A percentile compares a stretch with the other conserved stretches of the same genome.
Evolutionary conservation across 2,888 invertebrate species (phyloP).

Genomic region (Suillia variegata): DNA sequence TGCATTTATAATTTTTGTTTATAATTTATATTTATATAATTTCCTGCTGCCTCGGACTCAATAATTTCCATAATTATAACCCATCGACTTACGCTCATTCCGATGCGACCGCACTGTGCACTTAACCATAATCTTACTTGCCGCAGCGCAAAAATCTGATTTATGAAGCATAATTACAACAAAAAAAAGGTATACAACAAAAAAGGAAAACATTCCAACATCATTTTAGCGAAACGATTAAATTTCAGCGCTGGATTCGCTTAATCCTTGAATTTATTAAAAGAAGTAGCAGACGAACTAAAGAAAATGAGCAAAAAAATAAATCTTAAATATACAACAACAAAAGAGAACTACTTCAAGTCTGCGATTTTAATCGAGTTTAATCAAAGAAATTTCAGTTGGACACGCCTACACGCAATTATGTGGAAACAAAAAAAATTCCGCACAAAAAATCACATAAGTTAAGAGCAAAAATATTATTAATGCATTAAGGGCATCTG

Average conservation of each 20-base stretch:
- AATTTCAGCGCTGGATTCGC: not conserved
- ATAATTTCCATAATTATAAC: conserved; percentile 23
- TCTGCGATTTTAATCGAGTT: conserved; percentile 56
- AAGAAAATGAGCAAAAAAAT: not conserved
- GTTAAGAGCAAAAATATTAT: conserved; percentile 49
- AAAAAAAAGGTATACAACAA: conserved; percentile 6
- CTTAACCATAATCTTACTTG: not conserved
- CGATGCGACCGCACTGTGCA: not conserved
- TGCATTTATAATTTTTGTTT: too few species aligned
- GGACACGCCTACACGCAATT: conserved; percentile 55
- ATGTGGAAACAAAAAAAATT: conserved; percentile 49
- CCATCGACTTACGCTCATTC: not conserved
- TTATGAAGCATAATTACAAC: conserved; percentile 23
- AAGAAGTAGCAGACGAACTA: too few species aligned
- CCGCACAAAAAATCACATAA: not conserved
- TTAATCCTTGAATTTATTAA: conserved; percentile 23
- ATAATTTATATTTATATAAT: too few species aligned
- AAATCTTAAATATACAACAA: conserved; percentile 10
- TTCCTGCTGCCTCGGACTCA: not conserved
- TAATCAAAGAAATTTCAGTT: conserved; percentile 55
- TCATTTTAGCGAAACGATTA: conserved; percentile 3
- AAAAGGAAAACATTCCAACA: conserved; percentile 1
- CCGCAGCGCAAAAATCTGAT: conserved; percentile 17
- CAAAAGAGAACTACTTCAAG: too few species aligned
- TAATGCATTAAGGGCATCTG: conserved; percentile 51